Evolutionary conservation across 2,888 invertebrate species (phyloP).

Genomic region (Protonemura montana): DNA sequence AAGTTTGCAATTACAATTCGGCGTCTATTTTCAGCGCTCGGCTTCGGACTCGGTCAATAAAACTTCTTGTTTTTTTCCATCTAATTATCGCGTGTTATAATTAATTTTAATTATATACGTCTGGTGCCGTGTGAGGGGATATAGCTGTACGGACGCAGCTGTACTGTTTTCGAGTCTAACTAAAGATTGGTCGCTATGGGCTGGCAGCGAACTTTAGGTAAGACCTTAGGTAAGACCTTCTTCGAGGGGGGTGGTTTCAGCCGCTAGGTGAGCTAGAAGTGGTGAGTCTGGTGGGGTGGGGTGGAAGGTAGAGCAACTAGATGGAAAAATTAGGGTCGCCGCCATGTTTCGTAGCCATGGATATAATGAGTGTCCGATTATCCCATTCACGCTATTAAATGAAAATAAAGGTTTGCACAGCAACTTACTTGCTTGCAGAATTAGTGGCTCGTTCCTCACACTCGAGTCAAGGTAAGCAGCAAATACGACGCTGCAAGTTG

Average conservation of each 20-base stretch:
- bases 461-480: neutral
- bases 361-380: neutral
- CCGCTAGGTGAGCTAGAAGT: too few relatives aligned
- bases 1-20: neutral
- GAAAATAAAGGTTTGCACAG: neutral
- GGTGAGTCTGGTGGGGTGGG: too few relatives aligned
- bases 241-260: too few relatives aligned
- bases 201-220: too few relatives aligned
- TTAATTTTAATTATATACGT: slow-evolving; percentile 7
- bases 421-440: neutral
- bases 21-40: neutral
- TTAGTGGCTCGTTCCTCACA: neutral
- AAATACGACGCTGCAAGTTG: neutral
- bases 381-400: neutral
- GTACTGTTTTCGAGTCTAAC: too few relatives aligned
- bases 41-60: neutral
- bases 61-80: neutral
- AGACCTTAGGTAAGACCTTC: too few relatives aligned
- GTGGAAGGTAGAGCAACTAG: too few relatives aligned
- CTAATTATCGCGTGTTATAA: neutral
- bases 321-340: too few relatives aligned
- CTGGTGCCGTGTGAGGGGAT: neutral
- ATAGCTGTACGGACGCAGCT: too few relatives aligned
- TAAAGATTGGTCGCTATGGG: too few relatives aligned
- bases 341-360: too few relatives aligned